A percentile compares a stretch with the other conserved stretches of the same genome.
Conservation (phyloP, 2,888 invertebrate genomes). For the Blera fallax region DNA sequence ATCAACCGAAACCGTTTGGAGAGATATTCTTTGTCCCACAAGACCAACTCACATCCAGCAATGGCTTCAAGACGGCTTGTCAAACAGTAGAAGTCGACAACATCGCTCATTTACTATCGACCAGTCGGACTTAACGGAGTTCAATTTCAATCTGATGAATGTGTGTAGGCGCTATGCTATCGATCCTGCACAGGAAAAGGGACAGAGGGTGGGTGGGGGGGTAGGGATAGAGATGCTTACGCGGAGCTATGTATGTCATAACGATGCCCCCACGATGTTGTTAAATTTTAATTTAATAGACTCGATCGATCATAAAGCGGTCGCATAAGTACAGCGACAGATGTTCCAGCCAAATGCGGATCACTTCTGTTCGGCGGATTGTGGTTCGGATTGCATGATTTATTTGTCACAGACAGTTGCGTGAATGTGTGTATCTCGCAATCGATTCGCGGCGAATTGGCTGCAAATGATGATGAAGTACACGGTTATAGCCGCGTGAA, state of each 20-base stretch:
- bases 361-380: conserved; percentile 55
- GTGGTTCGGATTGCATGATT: conserved; percentile 16
- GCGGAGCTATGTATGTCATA: conserved; percentile 48
- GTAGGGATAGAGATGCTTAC: conserved; percentile 2
- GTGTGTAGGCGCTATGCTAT: conserved; percentile 54
- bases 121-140: conserved; percentile 21
- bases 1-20: conserved; percentile 33
- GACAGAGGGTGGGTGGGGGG: too few relatives aligned
- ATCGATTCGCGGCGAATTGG: conserved; percentile 40
- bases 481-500: conserved; percentile 22
- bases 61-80: conserved; percentile 37
- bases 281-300: conserved; percentile 69
- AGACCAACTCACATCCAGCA: background rate
- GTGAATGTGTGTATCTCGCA: conserved; percentile 36
- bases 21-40: background rate
- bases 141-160: conserved; percentile 16
- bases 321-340: conserved; percentile 53
- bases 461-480: conserved; percentile 32
- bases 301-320: conserved; percentile 68
- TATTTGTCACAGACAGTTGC: conserved; percentile 17
- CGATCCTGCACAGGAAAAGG: conserved; percentile 14
- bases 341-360: conserved; percentile 63
- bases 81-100: conserved; percentile 61
- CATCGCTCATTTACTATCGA: conserved; percentile 54
- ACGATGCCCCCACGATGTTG: conserved; percentile 63